Evolutionary conservation across 2,113 vertebrate species (phyloP).

Genomic region (Ictalurus punctatus): DNA sequence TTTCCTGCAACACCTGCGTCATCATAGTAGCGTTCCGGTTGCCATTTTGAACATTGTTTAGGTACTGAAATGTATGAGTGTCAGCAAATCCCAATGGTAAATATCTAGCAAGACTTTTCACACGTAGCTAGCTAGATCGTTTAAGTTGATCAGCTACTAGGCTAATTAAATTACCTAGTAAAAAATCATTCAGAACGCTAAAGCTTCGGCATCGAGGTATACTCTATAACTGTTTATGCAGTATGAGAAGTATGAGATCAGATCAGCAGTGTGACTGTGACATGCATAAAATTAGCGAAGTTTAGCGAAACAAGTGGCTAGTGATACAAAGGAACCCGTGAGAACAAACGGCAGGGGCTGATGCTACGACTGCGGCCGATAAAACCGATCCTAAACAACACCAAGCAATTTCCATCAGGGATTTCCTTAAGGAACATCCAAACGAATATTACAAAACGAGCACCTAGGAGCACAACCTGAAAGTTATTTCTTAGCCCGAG

Average conservation of each 20-base stretch:
- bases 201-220: background rate
- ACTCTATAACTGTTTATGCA: background rate
- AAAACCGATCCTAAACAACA: background rate
- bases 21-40: background rate
- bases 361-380: background rate
- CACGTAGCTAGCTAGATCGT: background rate
- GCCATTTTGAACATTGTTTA: background rate
- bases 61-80: background rate
- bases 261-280: background rate
- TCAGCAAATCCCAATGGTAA: background rate
- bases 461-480: background rate
- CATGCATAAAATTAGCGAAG: background rate
- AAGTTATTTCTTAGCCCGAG: background rate
- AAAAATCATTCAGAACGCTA: background rate
- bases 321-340: background rate
- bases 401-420: background rate
- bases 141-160: background rate
- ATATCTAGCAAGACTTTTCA: background rate
- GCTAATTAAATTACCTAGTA: background rate
- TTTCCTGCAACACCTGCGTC: background rate
- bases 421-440: background rate
- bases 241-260: background rate
- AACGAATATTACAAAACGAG: background rate
- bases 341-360: background rate
- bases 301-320: background rate